Evolutionary conservation across 1,140 invertebrate species (phyloP).

Genomic region (Goniozus legneri): DNA sequence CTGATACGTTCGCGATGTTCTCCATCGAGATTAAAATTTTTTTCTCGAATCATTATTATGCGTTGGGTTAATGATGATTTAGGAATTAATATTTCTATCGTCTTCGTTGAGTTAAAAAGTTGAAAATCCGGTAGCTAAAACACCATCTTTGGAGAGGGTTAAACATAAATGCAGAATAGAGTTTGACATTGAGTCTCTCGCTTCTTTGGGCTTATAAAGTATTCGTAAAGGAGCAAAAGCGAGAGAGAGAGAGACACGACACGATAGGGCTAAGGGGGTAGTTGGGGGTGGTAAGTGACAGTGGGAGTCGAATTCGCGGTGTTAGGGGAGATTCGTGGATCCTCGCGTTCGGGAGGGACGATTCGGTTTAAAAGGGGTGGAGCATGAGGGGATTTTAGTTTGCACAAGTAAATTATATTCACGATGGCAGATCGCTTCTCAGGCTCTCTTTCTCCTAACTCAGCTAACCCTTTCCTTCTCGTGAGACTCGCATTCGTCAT

Average conservation of each 20-base stretch:
- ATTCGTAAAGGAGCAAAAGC: conserved; percentile 44
- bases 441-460: conserved; percentile 15
- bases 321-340: background rate
- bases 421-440: conserved; percentile 40
- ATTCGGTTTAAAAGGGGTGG: conserved; percentile 5
- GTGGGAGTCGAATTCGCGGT: conserved; percentile 5
- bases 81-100: too few species aligned
- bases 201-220: conserved; percentile 42
- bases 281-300: background rate
- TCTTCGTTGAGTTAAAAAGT: too few species aligned
- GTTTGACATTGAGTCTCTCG: conserved; percentile 32
- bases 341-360: background rate
- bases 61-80: too few species aligned
- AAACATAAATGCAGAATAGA: conserved; percentile 49
- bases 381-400: conserved; percentile 46
- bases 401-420: conserved; percentile 56
- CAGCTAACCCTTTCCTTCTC: conserved; percentile 13
- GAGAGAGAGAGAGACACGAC: conserved; percentile 11
- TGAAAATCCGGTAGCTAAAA: too few species aligned
- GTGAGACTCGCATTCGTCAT: conserved; percentile 7
- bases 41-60: too few species aligned
- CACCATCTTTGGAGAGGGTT: conserved; percentile 18
- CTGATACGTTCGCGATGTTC: too few species aligned
- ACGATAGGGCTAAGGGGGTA: conserved; percentile 28
- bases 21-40: too few species aligned